Conservation (phyloP, 2,113 vertebrate genomes). For the Ivindomyrus marchei region DNA sequence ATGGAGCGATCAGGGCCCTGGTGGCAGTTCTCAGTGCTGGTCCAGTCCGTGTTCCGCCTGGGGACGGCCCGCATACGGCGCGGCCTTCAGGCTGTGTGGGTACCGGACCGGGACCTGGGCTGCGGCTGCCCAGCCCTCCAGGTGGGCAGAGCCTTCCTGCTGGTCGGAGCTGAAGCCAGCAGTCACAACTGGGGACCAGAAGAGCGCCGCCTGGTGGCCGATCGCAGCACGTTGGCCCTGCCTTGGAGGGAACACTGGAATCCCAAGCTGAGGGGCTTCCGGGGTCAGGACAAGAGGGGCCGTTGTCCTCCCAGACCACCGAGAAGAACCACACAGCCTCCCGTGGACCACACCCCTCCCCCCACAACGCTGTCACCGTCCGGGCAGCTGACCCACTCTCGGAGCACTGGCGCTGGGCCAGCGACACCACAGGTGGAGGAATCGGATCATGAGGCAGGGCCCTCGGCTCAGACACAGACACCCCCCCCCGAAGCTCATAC, state of each 20-base stretch:
- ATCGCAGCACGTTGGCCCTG: slow-evolving; percentile 71
- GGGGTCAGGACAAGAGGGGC: slow-evolving; percentile 70
- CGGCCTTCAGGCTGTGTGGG: slow-evolving; percentile 71
- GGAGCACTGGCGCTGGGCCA: background rate
- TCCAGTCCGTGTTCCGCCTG: slow-evolving; percentile 67
- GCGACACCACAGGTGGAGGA: background rate
- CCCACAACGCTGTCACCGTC: background rate
- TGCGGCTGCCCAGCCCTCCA: slow-evolving; percentile 73
- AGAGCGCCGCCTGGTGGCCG: slow-evolving; percentile 67
- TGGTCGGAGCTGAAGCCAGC: slow-evolving; percentile 59
- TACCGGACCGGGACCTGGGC: slow-evolving; percentile 68
- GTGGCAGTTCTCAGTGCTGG: slow-evolving; percentile 72
- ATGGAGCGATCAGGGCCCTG: slow-evolving; percentile 65
- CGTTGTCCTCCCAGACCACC: slow-evolving; percentile 50
- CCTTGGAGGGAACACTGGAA: slow-evolving; percentile 83
- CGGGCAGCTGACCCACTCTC: background rate
- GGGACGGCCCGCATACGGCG: slow-evolving; percentile 56
- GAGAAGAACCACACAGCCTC: slow-evolving; percentile 26
- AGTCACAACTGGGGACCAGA: slow-evolving; percentile 58
- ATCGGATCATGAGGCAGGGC: background rate
- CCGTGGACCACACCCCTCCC: background rate
- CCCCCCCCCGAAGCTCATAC: background rate
- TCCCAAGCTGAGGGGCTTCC: slow-evolving; percentile 69
- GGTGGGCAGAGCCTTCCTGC: slow-evolving; percentile 64
- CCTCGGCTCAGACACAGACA: background rate